These are phyloP conservation scores for Pseudobourletiella spinata DNA, from an alignment of 1,140 invertebrate species.

Conservation along the genomic window DNA sequence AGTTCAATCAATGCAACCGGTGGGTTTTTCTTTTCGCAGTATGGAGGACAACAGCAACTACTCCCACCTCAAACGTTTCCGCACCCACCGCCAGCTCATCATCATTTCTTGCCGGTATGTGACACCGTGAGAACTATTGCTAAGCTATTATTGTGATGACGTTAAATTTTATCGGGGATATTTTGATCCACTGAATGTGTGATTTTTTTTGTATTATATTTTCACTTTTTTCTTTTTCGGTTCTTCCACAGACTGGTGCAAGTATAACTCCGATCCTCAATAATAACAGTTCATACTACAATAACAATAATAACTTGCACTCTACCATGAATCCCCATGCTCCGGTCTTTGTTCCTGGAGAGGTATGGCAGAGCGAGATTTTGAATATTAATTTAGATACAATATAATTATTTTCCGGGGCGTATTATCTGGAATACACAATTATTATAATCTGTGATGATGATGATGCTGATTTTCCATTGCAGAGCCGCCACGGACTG, in stretches of 20 bases:
- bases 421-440: too few species aligned
- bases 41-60: conserved; percentile 9
- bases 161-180: too few species aligned
- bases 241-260: conserved; percentile 8
- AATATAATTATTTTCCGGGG: too few species aligned
- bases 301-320: conserved; percentile 21
- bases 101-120: conserved; percentile 13
- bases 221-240: too few species aligned
- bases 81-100: conserved; percentile 21
- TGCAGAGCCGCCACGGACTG: conserved; percentile 8
- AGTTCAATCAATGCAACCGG: conserved; percentile 9
- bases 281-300: conserved; percentile 23
- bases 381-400: too few species aligned
- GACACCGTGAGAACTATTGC: background rate
- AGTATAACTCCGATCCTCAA: conserved; percentile 17
- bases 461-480: background rate
- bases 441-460: too few species aligned
- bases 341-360: conserved; percentile 17
- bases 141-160: background rate
- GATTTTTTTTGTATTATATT: too few species aligned
- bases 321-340: background rate
- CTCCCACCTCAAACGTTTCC: conserved; percentile 16
- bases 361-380: too few species aligned
- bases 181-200: too few species aligned
- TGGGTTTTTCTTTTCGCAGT: conserved; percentile 21